These are phyloP conservation scores for Oryzias dopingdopingensis DNA, from an alignment of 2,797 vertebrate genomes.

Conservation along the genomic window DNA sequence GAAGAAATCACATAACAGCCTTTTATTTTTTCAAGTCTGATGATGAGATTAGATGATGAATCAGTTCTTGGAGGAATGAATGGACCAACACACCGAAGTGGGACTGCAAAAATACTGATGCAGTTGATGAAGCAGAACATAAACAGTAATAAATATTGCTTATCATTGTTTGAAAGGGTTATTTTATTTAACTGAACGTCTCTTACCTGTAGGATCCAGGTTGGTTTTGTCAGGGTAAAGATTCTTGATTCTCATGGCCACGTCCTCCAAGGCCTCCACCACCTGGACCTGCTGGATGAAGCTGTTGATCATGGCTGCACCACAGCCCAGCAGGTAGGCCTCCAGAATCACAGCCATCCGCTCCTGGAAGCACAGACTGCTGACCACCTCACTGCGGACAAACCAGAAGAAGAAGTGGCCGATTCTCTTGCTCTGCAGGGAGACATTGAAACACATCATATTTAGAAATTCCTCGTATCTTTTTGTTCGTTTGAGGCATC, in stretches of 20 bases:
- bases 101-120: too few species aligned
- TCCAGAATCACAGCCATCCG: slow-evolving; percentile 81
- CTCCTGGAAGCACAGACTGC: slow-evolving; percentile 75
- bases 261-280: slow-evolving; percentile 64
- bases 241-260: slow-evolving; percentile 64
- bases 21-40: too few species aligned
- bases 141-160: too few species aligned
- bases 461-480: too few species aligned
- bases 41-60: too few species aligned
- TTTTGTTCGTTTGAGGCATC: too few species aligned
- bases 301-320: slow-evolving; percentile 68
- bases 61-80: too few species aligned
- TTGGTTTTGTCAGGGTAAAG: slow-evolving; percentile 72
- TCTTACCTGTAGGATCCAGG: slow-evolving; percentile 67
- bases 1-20: too few species aligned
- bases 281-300: slow-evolving; percentile 76
- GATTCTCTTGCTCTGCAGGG: slow-evolving; percentile 77
- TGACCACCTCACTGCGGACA: slow-evolving; percentile 77
- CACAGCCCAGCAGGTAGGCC: slow-evolving; percentile 80
- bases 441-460: not conserved
- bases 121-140: too few species aligned
- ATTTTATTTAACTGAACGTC: not conserved
- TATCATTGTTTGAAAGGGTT: too few species aligned
- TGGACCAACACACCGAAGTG: too few species aligned
- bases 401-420: slow-evolving; percentile 86